Percentiles rank a stretch among this genome's conserved stretches.
These are phyloP conservation scores for Halcyon chelicuti DNA, from an alignment of 2,797 vertebrate species.

Conservation along the genomic window DNA sequence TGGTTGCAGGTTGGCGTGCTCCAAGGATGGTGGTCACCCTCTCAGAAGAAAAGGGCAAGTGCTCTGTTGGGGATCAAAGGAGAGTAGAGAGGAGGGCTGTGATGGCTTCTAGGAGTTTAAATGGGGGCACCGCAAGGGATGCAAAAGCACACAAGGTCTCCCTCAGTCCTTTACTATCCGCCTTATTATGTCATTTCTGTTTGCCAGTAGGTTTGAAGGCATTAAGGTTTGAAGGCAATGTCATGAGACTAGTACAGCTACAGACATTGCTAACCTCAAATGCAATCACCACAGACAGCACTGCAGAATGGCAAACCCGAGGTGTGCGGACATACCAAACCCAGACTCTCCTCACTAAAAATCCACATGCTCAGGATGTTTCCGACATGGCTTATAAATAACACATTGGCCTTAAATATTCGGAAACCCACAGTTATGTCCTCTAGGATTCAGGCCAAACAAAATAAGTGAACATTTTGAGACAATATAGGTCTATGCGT, in stretches of 20 bases:
- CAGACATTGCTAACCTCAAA: not conserved
- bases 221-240: not conserved
- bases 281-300: not conserved
- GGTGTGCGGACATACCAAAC: not conserved
- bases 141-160: not conserved
- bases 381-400: slow-evolving; percentile 64
- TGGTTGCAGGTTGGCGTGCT: not conserved
- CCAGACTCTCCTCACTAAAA: slow-evolving; percentile 42
- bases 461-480: slow-evolving; percentile 31
- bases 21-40: not conserved
- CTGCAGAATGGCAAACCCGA: not conserved
- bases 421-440: slow-evolving; percentile 63
- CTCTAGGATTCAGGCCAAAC: slow-evolving; percentile 55
- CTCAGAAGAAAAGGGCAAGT: not conserved
- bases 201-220: not conserved
- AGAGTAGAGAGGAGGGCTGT: not conserved
- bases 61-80: not conserved
- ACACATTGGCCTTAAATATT: slow-evolving; percentile 65
- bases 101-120: not conserved
- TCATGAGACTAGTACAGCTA: not conserved
- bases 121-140: not conserved
- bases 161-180: not conserved
- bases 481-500: not conserved
- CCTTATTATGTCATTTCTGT: not conserved
- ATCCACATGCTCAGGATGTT: slow-evolving; percentile 53